Evolutionary conservation across 2,888 invertebrate species (phyloP).

Genomic region (Drosophila aldrichi): DNA sequence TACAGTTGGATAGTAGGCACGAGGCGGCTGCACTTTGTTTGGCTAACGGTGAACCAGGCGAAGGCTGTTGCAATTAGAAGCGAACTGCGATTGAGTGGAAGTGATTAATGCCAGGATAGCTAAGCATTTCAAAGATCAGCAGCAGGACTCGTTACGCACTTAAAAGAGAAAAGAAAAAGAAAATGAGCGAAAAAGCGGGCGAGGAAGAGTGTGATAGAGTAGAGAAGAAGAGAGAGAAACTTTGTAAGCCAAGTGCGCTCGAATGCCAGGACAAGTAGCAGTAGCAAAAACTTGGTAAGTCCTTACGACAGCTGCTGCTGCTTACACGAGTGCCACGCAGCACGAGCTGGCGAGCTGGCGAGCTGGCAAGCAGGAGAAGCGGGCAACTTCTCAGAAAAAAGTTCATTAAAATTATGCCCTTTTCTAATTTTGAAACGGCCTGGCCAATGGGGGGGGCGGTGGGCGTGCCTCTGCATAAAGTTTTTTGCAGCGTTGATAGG

Average conservation of each 20-base stretch:
- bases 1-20: conserved; percentile 57
- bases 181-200: background rate
- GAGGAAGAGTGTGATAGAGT: background rate
- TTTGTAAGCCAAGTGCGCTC: conserved; percentile 47
- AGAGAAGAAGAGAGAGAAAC: conserved; percentile 24
- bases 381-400: conserved; percentile 62
- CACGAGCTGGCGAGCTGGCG: conserved; percentile 1
- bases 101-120: conserved; percentile 60
- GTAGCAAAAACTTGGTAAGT: conserved; percentile 72
- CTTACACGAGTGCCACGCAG: conserved; percentile 56
- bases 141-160: conserved; percentile 1
- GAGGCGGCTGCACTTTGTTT: conserved; percentile 49
- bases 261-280: conserved; percentile 68
- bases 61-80: conserved; percentile 61
- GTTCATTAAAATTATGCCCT: conserved; percentile 82
- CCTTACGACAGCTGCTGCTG: conserved; percentile 76
- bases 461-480: conserved; percentile 24
- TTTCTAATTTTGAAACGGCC: conserved; percentile 76
- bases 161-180: background rate
- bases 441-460: conserved; percentile 2
- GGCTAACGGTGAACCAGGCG: conserved; percentile 46
- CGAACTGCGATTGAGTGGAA: conserved; percentile 58
- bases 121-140: conserved; percentile 23
- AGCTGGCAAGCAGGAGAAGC: conserved; percentile 6
- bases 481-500: conserved; percentile 55